Base-by-base conservation (phyloP, 2,113 vertebrate genomes). In the Apaloderma vittatum region DNA sequence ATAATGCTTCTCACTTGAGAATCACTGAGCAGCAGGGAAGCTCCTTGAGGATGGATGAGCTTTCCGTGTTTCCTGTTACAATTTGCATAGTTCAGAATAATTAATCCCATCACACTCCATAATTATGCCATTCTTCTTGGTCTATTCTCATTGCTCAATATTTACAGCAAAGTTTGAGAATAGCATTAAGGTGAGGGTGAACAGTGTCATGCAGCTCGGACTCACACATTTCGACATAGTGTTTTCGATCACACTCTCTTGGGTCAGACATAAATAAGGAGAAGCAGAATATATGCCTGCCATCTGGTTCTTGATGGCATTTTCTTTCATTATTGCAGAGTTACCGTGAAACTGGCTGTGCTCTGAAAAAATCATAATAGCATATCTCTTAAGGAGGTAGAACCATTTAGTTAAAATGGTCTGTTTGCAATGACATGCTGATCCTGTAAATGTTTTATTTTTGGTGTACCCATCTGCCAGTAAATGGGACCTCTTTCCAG, bases 51-150 rank as follows among this genome's bases (percentile, higher is more conserved):
- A 72, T 65, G 36, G 83, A 65, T 94, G 88, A 94, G 84, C 55
- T 94, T 96, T 55, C 52, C 40, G 18, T 75, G 57, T 68, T 93
- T 92, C 45, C 32, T 92, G 17, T 76, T 86, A 26, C 32, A 63
- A 86, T 94, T 90, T 95, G 40, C 86, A 37, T 78, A 68, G 54
- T 80, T 94, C 51, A 67, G n/a, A 32, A 45, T 94, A 92, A 94
- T 86, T 89, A 93, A 75, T 95, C 86, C 90, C 83, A 12, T 9
- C 80, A 78, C 79, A 90, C 32, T 94, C 49, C 15, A 1, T 68
- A 88, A 78, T 19, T 55, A 61, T 63, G 32, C 55, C 19, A 10
- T 62, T 82, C 55, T 55, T 94, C 72, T 79, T 77, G 24, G 19
- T 71, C 61, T 86, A 0, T 65, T 91, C 55, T 84, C 22, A 61